Conservation (phyloP, 2,888 invertebrate species). For the Lissonota sp. region DNA sequence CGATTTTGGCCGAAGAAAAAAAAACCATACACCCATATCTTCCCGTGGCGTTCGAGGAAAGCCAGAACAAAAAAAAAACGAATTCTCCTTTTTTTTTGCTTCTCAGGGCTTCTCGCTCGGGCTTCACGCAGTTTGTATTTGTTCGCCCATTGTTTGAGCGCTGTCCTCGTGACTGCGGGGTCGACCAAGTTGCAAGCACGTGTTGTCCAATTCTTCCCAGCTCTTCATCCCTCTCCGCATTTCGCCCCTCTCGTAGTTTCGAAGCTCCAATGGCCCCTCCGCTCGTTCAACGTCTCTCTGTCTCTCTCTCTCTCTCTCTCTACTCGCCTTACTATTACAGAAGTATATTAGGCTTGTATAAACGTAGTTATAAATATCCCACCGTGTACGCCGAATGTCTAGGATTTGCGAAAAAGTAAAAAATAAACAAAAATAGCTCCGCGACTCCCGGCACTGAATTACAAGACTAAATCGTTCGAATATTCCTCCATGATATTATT, state of each 20-base stretch:
- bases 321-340: not conserved
- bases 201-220: conserved; percentile 40
- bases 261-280: not conserved
- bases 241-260: no score
- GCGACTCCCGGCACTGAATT: no score
- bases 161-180: conserved; percentile 52
- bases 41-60: conserved; percentile 29
- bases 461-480: no score
- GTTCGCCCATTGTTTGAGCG: conserved; percentile 51
- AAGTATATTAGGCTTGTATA: conserved; percentile 1
- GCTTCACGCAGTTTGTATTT: conserved; percentile 42
- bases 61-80: conserved; percentile 17
- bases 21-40: not conserved
- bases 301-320: not conserved
- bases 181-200: conserved; percentile 45
- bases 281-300: not conserved
- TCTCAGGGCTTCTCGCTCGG: conserved; percentile 25
- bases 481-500: no score
- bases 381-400: no score
- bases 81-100: conserved; percentile 7
- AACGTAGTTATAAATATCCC: not conserved
- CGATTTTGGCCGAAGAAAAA: no score
- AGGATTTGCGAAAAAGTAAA: no score
- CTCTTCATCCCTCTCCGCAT: not conserved
- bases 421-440: no score